Evolutionary conservation across 2,113 vertebrate genomes (phyloP).

Genomic region (Myrmophylax atrothorax): DNA sequence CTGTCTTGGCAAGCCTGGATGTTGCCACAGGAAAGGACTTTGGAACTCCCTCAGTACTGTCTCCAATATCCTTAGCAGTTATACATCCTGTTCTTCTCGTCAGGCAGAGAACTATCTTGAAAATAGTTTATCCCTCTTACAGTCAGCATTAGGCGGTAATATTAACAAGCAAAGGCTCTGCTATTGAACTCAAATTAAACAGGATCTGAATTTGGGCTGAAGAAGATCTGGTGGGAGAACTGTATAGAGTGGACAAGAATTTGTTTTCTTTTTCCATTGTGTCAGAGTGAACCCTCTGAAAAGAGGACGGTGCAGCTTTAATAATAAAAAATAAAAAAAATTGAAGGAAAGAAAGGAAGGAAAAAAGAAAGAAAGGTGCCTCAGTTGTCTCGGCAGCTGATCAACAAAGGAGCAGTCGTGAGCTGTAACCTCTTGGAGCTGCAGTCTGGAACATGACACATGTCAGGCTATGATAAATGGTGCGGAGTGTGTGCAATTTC

Average conservation of each 20-base stretch:
- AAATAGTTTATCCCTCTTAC: constrained; percentile 28
- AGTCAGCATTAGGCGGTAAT: constrained; percentile 45
- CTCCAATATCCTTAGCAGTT: not conserved
- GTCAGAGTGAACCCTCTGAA: constrained; percentile 20
- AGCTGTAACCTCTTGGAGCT: constrained; percentile 97
- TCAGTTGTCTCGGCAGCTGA: constrained; percentile 88
- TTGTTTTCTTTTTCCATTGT: not conserved
- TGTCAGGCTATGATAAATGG: constrained; percentile 99
- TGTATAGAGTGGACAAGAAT: not conserved
- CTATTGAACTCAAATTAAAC: not conserved
- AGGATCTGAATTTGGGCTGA: not conserved
- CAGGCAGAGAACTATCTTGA: constrained; percentile 36
- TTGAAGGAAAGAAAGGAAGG: constrained; percentile 47
- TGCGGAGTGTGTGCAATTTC: constrained; percentile 99
- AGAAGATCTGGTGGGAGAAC: not conserved
- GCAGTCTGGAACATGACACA: constrained; percentile 99
- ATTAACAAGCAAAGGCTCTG: constrained; percentile 37
- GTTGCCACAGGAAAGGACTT: not conserved
- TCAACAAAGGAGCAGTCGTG: constrained; percentile 99
- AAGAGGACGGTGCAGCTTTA: constrained; percentile 74
- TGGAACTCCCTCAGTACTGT: not conserved
- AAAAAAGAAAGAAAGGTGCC: constrained; percentile 79
- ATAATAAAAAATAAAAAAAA: constrained; percentile 57
- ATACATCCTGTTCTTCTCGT: constrained; percentile 25
- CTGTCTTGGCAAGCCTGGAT: not conserved